A percentile compares a stretch with the other conserved stretches of the same genome.
Evolutionary conservation across 2,888 invertebrate genomes (phyloP).

Genomic region (Drosophila niveifrons): DNA sequence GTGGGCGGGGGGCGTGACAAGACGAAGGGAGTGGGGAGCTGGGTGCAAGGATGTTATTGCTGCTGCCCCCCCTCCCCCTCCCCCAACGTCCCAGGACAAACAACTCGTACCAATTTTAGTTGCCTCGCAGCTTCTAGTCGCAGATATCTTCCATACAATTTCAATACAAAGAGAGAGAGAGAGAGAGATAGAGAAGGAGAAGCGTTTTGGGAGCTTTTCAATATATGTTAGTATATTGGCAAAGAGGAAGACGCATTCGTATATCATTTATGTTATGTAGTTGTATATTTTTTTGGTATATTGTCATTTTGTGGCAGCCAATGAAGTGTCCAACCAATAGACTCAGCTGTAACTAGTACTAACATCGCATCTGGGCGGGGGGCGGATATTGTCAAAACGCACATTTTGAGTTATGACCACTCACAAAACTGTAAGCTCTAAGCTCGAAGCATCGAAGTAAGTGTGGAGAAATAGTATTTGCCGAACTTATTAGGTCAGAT

Average conservation of each 20-base stretch:
- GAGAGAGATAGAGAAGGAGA: neutral
- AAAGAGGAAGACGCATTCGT: constrained; percentile 19
- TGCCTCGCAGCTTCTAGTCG: neutral
- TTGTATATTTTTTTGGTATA: constrained; percentile 28
- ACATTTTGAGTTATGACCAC: neutral
- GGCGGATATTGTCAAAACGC: constrained; percentile 40
- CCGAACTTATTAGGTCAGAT: neutral
- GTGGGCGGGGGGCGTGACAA: constrained; percentile 12
- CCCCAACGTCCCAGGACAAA: constrained; percentile 14
- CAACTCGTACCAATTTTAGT: neutral
- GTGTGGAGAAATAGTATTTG: neutral
- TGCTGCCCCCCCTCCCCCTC: constrained; percentile 27
- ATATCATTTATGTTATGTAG: constrained; percentile 47
- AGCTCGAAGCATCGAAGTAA: neutral
- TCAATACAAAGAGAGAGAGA: neutral
- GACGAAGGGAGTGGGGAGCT: constrained; percentile 26
- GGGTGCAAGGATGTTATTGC: constrained; percentile 49
- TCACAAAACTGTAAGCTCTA: neutral
- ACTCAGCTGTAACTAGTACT: constrained; percentile 32
- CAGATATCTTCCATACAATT: constrained; percentile 6
- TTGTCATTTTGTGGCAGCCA: constrained; percentile 61
- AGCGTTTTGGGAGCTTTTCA: constrained; percentile 21
- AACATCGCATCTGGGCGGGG: constrained; percentile 29
- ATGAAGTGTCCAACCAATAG: constrained; percentile 70
- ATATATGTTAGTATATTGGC: constrained; percentile 27